These are phyloP conservation scores for Sarcophilus harrisii DNA, from an alignment of 2,797 vertebrate genomes.

Conservation along the genomic window DNA sequence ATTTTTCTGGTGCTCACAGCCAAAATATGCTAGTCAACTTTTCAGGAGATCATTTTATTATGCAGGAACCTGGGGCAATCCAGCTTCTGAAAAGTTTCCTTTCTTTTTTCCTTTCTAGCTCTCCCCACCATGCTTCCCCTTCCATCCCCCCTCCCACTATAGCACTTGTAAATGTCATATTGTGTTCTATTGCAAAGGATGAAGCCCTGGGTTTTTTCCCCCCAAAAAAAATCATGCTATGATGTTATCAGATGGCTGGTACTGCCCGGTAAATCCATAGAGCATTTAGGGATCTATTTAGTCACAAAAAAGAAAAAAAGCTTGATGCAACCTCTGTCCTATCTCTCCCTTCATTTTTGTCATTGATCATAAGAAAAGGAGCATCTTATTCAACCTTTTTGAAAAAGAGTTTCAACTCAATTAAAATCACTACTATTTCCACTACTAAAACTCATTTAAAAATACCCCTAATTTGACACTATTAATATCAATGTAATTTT, in stretches of 20 bases:
- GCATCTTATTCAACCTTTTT: constrained; percentile 51
- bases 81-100: constrained; percentile 59
- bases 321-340: not conserved
- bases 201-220: constrained; percentile 38
- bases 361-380: constrained; percentile 3
- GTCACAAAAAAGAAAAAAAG: constrained; percentile 11
- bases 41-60: constrained; percentile 80
- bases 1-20: constrained; percentile 79
- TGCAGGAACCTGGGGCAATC: constrained; percentile 64
- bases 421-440: constrained; percentile 69
- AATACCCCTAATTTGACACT: constrained; percentile 79
- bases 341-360: not conserved
- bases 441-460: constrained; percentile 70
- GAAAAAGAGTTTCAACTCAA: constrained; percentile 51
- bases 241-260: constrained; percentile 23
- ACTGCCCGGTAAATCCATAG: constrained; percentile 2
- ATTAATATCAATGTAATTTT: constrained; percentile 80
- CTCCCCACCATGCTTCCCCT: not conserved
- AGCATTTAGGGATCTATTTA: not conserved
- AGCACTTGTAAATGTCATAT: constrained; percentile 32
- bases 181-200: constrained; percentile 45
- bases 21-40: constrained; percentile 79
- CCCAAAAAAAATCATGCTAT: constrained; percentile 24
- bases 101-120: not conserved
- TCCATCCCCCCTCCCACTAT: not conserved